Conservation (phyloP, 2,797 vertebrate species). For the Morelia viridis region DNA sequence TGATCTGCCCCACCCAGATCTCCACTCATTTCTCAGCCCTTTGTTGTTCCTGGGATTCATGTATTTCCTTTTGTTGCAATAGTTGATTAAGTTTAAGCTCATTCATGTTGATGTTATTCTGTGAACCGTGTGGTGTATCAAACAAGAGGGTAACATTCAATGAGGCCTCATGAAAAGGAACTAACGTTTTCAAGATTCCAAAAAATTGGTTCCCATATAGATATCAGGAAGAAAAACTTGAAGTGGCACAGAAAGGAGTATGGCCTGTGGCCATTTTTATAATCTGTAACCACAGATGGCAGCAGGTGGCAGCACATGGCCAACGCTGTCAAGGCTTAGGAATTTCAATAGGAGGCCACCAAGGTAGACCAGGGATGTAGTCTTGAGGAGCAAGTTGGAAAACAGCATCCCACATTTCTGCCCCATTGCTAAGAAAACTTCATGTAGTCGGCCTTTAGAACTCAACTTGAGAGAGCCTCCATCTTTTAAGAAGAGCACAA, state of each 20-base stretch:
- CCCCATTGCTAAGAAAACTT: background rate
- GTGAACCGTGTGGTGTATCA: background rate
- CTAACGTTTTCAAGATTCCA: background rate
- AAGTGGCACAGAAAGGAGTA: background rate
- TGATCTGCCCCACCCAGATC: background rate
- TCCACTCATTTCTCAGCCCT: background rate
- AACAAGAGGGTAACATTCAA: background rate
- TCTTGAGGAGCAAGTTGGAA: background rate
- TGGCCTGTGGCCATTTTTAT: background rate
- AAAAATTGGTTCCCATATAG: background rate
- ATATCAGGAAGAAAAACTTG: background rate
- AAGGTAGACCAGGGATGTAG: background rate
- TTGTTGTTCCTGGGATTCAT: background rate
- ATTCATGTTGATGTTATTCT: background rate
- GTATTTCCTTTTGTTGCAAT: background rate
- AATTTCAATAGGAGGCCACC: background rate
- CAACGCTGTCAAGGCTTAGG: background rate
- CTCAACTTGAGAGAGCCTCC: background rate
- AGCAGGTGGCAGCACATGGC: background rate
- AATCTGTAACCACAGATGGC: background rate
- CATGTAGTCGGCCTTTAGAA: background rate
- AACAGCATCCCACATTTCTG: background rate
- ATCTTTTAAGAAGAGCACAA: background rate
- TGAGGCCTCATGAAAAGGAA: background rate
- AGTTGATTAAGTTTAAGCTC: background rate